Base-by-base conservation (phyloP, 2,888 invertebrate genomes). In the Andricus curvator region DNA sequence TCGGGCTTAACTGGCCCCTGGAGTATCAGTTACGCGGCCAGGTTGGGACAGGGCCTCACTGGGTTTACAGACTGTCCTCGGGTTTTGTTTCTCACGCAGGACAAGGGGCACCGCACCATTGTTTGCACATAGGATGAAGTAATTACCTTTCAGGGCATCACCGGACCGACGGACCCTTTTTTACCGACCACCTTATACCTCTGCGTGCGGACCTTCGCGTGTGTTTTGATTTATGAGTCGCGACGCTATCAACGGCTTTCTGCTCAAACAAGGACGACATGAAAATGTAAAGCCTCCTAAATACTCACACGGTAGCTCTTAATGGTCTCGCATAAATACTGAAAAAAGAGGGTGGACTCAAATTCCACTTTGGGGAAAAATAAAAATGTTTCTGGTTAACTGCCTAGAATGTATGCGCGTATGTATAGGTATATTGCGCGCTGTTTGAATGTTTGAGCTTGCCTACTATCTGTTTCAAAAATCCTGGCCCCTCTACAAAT, bases 111-210 rank as follows among this genome's bases (percentile, higher is more conserved):
- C 86, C 88, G 79, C 84, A 80, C 86, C 85, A 91, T 91, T 92
- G 91, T 91, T 91, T 91, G 91, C 91, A 89, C 88, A 89, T 90
- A 87, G 91, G 89, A 87, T 88, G 84, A 87, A 90, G 91, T 92
- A 91, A 92, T 92, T 92, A 91, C 90, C 91, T 90, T 89, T 88
- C 89, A 84, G 86, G 88, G 84, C 82, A 82, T 84, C 86, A 82
- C 83, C 82, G 82, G 81, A 80, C 82, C 81, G 82, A 80, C 81
- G 80, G 79, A 83, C 83, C 80, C 80, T 82, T 82, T 82, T 83
- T 83, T 83, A 80, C 79, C 84, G 79, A 80, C 78, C 82, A 80
- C 80, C 80, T 84, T 84, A 62, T 56, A 76, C 76, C 48, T 60
- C 79, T 64, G 80, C 17, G 79, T 81, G 81, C 67, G 77, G 79